Evolutionary conservation across 2,797 vertebrate genomes (phyloP).

Genomic region (Nothura maculosa): DNA sequence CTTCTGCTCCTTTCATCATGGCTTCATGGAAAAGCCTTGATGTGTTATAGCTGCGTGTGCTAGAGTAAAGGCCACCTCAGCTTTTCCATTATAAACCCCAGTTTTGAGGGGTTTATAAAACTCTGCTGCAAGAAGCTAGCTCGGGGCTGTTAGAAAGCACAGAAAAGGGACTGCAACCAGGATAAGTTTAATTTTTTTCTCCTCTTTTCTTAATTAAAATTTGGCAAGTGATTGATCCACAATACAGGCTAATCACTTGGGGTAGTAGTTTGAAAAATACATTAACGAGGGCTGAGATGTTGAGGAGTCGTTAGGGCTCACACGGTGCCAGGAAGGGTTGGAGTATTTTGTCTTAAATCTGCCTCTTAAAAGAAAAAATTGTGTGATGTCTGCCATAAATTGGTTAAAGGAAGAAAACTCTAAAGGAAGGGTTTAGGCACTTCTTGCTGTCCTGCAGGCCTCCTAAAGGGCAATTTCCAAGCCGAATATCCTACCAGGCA

Average conservation of each 20-base stretch:
- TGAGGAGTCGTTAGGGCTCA: constrained; percentile 68
- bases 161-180: constrained; percentile 66
- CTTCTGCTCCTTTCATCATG: constrained; percentile 78
- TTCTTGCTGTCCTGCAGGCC: constrained; percentile 55
- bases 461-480: constrained; percentile 38
- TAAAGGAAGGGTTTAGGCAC: constrained; percentile 44
- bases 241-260: constrained; percentile 75
- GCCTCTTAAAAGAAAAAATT: constrained; percentile 58
- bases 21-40: constrained; percentile 78
- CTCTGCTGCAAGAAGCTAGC: constrained; percentile 72
- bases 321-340: constrained; percentile 70
- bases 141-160: constrained; percentile 71
- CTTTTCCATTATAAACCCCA: constrained; percentile 79
- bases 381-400: constrained; percentile 44
- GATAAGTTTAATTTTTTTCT: constrained; percentile 75
- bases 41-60: constrained; percentile 74
- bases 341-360: constrained; percentile 61
- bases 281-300: constrained; percentile 65
- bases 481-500: background rate
- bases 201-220: constrained; percentile 77
- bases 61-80: constrained; percentile 77
- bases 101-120: constrained; percentile 80
- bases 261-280: constrained; percentile 68
- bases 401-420: constrained; percentile 38
- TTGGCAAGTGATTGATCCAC: constrained; percentile 79